Base-by-base conservation (phyloP, 2,113 vertebrate genomes). In the Emydura subglobosa region DNA sequence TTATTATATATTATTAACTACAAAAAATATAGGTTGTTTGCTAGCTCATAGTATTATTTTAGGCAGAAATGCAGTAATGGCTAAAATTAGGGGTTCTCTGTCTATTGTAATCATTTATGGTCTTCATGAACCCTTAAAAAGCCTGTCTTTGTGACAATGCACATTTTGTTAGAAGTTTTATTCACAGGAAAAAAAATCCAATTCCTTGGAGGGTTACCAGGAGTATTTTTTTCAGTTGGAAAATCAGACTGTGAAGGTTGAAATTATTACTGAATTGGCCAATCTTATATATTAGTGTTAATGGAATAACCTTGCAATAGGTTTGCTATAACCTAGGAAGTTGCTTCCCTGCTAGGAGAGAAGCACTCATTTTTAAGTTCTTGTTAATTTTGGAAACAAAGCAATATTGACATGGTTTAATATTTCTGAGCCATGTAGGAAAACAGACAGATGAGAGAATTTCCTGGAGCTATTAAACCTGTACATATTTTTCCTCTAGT, bases 401-500 rank as follows among this genome's bases (percentile, higher is more conserved):
- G 53, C 11, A 78, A 2, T 1, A 50, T 68, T 65, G 74, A 61
- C 39, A 7, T 92, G 78, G 4, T 91, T 88, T 83, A 74, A 4
- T 86, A 11, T 76, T 91, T 80, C 11, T 85, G 25, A 95, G 34
- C 78, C 53, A 42, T 29, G 55, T 61, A 80, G 81, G 17, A 47
- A 27, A 50, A 87, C 39, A 76, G 83, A 82, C 57, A 78, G 79
- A 55, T 53, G 49, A 57, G 7, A 3, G 92, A 42, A 90, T 83
- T 92, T 89, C 49, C 94, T n/a, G 51, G 94, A 94, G 78, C n/a
- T 87, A 9, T 90, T 94, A 68, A 89, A 90, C 51, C 19, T 88
- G 78, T 55, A 29, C 72, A 25, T 68, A 29, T 85, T 91, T 89
- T 42, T 82, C 91, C 96, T 92, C 68, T 87, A 99, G 99, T 99